These are phyloP conservation scores for Ciconia stormi DNA, from an alignment of 2,113 vertebrate species.

Conservation along the genomic window DNA sequence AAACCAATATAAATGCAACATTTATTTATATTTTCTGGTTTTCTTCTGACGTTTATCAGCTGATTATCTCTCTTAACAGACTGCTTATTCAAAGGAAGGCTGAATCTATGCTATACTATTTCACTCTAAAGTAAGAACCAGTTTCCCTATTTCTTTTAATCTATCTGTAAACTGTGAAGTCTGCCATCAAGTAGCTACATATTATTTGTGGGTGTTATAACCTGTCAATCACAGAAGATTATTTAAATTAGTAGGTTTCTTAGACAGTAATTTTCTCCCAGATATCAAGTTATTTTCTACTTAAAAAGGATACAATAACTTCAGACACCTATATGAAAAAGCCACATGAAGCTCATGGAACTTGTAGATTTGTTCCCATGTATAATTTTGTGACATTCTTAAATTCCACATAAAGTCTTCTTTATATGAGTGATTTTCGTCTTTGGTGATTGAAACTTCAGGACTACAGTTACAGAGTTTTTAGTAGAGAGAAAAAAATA, in stretches of 20 bases:
- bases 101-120: background rate
- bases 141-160: background rate
- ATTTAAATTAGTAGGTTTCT: slow-evolving; percentile 31
- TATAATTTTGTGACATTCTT: background rate
- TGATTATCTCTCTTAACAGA: background rate
- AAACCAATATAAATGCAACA: background rate
- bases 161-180: slow-evolving; percentile 29
- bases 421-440: background rate
- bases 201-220: slow-evolving; percentile 38
- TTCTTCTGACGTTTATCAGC: background rate
- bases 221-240: background rate
- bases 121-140: background rate
- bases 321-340: background rate
- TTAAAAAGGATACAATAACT: background rate
- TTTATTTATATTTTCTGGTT: background rate
- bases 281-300: background rate
- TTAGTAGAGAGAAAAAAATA: background rate
- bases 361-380: background rate
- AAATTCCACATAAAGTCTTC: background rate
- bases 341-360: background rate
- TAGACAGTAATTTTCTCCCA: slow-evolving; percentile 7
- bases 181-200: slow-evolving; percentile 1
- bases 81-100: background rate
- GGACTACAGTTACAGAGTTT: background rate
- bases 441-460: background rate